A percentile compares a stretch with the other conserved stretches of the same genome.
Conservation (phyloP, 23 tunicate genomes). For the Ciona savignyi region DNA sequence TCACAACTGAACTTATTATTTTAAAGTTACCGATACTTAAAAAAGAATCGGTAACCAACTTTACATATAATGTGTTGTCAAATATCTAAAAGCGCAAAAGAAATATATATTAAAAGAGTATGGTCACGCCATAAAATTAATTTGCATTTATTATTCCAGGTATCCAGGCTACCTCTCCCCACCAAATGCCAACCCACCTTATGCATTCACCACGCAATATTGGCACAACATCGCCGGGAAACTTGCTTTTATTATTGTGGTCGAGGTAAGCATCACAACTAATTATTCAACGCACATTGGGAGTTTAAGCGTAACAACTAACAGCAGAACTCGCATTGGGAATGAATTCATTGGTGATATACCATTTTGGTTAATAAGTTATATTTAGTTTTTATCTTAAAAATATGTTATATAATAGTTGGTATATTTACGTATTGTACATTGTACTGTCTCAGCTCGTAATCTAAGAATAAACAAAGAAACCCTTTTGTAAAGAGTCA, state of each 20-base stretch:
- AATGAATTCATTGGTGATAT: not conserved
- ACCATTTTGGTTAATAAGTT: not conserved
- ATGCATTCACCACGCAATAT: slow-evolving; percentile 68
- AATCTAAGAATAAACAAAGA: not conserved
- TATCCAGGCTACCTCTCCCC: slow-evolving; percentile 69
- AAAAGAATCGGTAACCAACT: too few relatives aligned
- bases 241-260: slow-evolving; percentile 80
- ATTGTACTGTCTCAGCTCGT: too few relatives aligned
- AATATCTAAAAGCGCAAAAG: too few relatives aligned
- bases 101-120: too few relatives aligned
- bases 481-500: not conserved
- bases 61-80: too few relatives aligned
- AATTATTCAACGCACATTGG: not conserved
- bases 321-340: not conserved
- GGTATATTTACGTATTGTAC: too few relatives aligned
- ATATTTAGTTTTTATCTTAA: not conserved
- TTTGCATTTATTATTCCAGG: slow-evolving; percentile 16
- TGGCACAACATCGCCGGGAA: slow-evolving; percentile 81
- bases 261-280: slow-evolving; percentile 47
- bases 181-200: slow-evolving; percentile 37
- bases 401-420: not conserved
- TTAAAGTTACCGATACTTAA: too few relatives aligned
- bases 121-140: too few relatives aligned
- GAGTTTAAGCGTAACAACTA: not conserved
- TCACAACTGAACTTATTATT: too few relatives aligned